phyloP scores from a whole-genome alignment of 1,140 invertebrate species.

The Lasioglossum albipes region DNA sequence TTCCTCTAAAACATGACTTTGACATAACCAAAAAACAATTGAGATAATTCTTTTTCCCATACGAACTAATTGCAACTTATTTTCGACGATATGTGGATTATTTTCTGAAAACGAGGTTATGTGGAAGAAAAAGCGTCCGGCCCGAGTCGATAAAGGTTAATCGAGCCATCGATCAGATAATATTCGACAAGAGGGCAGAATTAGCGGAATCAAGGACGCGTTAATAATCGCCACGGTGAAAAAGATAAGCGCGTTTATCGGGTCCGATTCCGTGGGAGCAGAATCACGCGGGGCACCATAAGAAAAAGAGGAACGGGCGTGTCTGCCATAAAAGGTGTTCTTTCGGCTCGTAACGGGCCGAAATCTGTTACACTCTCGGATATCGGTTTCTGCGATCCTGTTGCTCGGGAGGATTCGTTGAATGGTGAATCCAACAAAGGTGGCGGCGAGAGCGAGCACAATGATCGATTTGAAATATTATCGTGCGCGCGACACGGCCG shows the following conservation, averaged over 20 bases:
- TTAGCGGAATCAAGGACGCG: neutral
- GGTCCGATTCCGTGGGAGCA: neutral
- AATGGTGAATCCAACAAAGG: neutral
- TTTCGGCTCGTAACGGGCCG: neutral
- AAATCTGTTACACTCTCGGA: neutral
- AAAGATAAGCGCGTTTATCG: neutral
- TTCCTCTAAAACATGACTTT: too few relatives aligned
- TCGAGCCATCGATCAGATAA: too few relatives aligned
- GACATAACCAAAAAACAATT: too few relatives aligned
- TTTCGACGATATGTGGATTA: too few relatives aligned
- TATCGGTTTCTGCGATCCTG: slow-evolving; percentile 15
- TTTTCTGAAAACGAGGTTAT: too few relatives aligned
- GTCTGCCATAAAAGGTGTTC: neutral
- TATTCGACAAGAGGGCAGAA: neutral
- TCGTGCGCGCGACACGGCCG: neutral
- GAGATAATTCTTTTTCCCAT: too few relatives aligned
- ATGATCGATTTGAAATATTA: slow-evolving; percentile 6
- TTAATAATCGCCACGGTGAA: neutral
- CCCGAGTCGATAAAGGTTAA: too few relatives aligned
- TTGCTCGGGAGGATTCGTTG: neutral
- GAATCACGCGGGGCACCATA: neutral
- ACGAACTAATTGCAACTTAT: too few relatives aligned
- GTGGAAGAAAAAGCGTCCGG: too few relatives aligned
- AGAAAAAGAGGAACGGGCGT: slow-evolving; percentile 15
- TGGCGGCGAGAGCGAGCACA: neutral